A percentile compares a stretch with the other conserved stretches of the same genome.
Evolutionary conservation across 2,888 invertebrate species (phyloP).

Genomic region (Hirtodrosophila alboralis): DNA sequence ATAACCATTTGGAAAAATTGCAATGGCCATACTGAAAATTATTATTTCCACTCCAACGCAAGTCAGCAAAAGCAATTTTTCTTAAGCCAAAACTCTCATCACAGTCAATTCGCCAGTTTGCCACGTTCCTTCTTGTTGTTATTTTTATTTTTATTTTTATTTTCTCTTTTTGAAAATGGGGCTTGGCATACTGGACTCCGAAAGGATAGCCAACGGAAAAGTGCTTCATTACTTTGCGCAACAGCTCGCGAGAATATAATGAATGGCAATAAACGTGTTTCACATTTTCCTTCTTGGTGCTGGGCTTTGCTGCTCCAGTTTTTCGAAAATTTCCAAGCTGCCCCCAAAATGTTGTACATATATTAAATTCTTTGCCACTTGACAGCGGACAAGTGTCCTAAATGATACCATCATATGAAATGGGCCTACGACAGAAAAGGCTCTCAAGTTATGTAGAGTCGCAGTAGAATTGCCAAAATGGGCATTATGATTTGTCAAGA

Average conservation of each 20-base stretch:
- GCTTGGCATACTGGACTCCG: constrained; percentile 11
- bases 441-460: constrained; percentile 8
- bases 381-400: constrained; percentile 11
- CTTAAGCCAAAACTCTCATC: constrained; percentile 56
- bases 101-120: constrained; percentile 42
- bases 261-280: constrained; percentile 80
- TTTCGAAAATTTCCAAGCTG: constrained; percentile 3
- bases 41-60: constrained; percentile 65
- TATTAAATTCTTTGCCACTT: constrained; percentile 37
- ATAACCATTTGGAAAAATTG: constrained; percentile 38
- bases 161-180: constrained; percentile 34
- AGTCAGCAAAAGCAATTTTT: constrained; percentile 64
- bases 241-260: constrained; percentile 80
- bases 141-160: constrained; percentile 2
- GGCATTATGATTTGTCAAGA: no score
- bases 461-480: no score
- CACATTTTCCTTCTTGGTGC: constrained; percentile 68
- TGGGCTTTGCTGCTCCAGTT: constrained; percentile 1
- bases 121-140: constrained; percentile 22
- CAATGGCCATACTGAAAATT: constrained; percentile 60
- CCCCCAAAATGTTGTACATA: constrained; percentile 2
- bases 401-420: neutral
- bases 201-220: constrained; percentile 59
- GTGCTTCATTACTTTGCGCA: constrained; percentile 80
- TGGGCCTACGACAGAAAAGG: no score